Conservation (phyloP, 2,888 invertebrate genomes). For the Drosophila suboccidentalis region DNA sequence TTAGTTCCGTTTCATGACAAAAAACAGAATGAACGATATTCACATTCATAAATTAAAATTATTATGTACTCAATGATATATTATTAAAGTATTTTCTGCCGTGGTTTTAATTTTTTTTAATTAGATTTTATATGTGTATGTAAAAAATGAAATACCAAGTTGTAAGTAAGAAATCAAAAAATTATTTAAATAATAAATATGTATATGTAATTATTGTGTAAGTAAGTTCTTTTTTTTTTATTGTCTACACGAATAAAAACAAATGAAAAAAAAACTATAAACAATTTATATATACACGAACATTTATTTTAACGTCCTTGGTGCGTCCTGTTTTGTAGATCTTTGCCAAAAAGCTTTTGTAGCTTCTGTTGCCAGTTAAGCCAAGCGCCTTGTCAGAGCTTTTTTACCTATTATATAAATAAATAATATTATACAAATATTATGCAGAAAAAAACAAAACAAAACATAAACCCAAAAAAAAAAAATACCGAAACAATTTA, state of each 20-base stretch:
- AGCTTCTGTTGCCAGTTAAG: slow-evolving; percentile 76
- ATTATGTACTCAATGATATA: slow-evolving; percentile 44
- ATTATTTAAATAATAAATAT: slow-evolving; percentile 59
- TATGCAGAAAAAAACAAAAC: slow-evolving; percentile 31
- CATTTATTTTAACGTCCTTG: background rate
- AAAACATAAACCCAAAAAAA: slow-evolving; percentile 13
- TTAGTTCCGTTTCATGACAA: slow-evolving; percentile 20
- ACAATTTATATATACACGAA: slow-evolving; percentile 46
- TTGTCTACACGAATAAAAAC: slow-evolving; percentile 58
- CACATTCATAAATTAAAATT: slow-evolving; percentile 16
- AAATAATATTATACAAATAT: slow-evolving; percentile 45
- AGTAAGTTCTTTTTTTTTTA: slow-evolving; percentile 67
- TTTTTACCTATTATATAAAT: slow-evolving; percentile 64
- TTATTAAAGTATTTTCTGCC: slow-evolving; percentile 17
- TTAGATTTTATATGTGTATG: slow-evolving; percentile 49
- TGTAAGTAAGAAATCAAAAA: slow-evolving; percentile 65
- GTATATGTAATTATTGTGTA: slow-evolving; percentile 59
- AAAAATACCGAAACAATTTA: slow-evolving; percentile 10
- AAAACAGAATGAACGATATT: slow-evolving; percentile 11
- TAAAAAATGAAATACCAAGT: slow-evolving; percentile 40
- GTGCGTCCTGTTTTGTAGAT: slow-evolving; percentile 43
- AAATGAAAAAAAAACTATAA: slow-evolving; percentile 35
- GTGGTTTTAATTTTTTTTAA: slow-evolving; percentile 6
- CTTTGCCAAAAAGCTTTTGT: slow-evolving; percentile 72
- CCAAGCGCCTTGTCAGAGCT: slow-evolving; percentile 77